phyloP scores from a whole-genome alignment of 2,888 invertebrate species.

The Caenorhabditis uteleia region DNA sequence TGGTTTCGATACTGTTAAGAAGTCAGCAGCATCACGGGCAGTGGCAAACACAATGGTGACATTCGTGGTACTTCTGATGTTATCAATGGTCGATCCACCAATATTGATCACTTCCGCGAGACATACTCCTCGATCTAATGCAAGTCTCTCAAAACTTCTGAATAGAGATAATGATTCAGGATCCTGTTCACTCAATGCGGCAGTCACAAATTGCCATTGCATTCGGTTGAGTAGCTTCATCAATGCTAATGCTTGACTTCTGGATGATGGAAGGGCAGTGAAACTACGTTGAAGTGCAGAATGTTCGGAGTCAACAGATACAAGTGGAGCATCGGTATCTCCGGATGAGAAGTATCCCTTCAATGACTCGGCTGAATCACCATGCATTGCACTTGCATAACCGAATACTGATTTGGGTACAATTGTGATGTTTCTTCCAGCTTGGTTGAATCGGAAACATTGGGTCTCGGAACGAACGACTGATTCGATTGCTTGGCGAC shows the following conservation, averaged over 20 bases:
- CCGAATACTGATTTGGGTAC: constrained; percentile 64
- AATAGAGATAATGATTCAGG: constrained; percentile 55
- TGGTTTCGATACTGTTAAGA: constrained; percentile 24
- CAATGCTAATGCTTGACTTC: constrained; percentile 58
- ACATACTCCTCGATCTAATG: constrained; percentile 59
- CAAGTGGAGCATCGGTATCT: constrained; percentile 53
- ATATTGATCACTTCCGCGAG: constrained; percentile 59
- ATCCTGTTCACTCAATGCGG: constrained; percentile 58
- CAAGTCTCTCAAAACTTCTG: constrained; percentile 59
- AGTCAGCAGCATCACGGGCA: constrained; percentile 48
- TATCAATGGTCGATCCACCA: constrained; percentile 7
- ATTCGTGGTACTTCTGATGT: constrained; percentile 51
- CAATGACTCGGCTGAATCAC: constrained; percentile 49
- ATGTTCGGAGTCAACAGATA: constrained; percentile 55
- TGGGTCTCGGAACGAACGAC: constrained; percentile 61
- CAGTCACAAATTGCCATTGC: constrained; percentile 64
- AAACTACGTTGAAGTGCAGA: constrained; percentile 43
- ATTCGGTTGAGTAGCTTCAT: constrained; percentile 55
- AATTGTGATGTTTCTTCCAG: constrained; percentile 64
- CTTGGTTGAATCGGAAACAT: constrained; percentile 62
- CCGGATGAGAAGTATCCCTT: constrained; percentile 59
- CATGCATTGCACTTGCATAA: constrained; percentile 41
- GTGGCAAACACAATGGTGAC: constrained; percentile 61
- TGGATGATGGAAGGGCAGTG: constrained; percentile 54
- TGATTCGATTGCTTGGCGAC: constrained; percentile 45